Evolutionary conservation across 2,113 vertebrate species (phyloP).

Genomic region (Lanius ludovicianus): DNA sequence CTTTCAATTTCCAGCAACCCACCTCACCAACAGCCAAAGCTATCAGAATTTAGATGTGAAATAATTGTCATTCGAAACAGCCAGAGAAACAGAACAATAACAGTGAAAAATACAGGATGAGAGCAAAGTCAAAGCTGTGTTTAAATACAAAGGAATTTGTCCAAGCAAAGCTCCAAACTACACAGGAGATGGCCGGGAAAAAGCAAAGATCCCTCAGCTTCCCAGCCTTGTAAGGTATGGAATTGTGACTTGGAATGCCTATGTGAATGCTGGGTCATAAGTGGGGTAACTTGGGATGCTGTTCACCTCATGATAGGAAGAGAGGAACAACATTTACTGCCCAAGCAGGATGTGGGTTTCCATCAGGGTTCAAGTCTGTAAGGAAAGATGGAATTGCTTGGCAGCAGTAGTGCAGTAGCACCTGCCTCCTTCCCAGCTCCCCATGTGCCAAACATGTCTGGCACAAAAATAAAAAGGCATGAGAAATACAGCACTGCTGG

Average conservation of each 20-base stretch:
- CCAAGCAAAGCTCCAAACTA: not conserved
- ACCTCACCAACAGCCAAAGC: not conserved
- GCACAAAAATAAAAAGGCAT: not conserved
- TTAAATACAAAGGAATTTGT: not conserved
- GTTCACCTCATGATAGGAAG: not conserved
- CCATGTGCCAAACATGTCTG: not conserved
- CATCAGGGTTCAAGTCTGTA: not conserved
- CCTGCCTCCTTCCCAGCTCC: not conserved
- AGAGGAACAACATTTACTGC: not conserved
- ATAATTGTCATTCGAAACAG: not conserved
- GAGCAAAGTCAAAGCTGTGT: not conserved
- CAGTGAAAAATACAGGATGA: not conserved
- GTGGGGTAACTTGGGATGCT: not conserved
- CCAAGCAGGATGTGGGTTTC: not conserved
- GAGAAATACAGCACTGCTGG: not conserved
- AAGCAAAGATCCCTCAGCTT: not conserved
- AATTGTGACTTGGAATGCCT: not conserved
- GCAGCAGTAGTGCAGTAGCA: not conserved
- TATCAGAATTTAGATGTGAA: not conserved
- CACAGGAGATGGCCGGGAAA: not conserved
- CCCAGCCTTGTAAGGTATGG: not conserved
- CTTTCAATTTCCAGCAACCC: constrained; percentile 8
- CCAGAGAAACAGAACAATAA: not conserved
- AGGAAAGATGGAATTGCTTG: not conserved
- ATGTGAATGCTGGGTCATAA: not conserved